Conservation (phyloP, 2,797 vertebrate genomes). For the Epinephelus awoara region DNA sequence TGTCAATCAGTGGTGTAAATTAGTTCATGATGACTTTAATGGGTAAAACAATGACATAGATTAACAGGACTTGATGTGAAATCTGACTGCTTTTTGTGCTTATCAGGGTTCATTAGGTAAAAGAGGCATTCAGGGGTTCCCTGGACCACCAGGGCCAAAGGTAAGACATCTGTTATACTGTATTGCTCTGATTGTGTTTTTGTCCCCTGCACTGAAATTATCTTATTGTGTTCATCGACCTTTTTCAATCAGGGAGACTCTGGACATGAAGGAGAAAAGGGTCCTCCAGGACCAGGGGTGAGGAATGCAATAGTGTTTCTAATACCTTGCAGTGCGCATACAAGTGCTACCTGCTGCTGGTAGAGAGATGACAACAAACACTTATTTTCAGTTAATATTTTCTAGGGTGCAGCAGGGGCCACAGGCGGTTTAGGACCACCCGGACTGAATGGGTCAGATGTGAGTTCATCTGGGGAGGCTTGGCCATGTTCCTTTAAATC, state of each 20-base stretch:
- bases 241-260: constrained; percentile 79
- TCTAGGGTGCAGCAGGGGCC: constrained; percentile 84
- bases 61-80: background rate
- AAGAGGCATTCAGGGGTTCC: constrained; percentile 82
- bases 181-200: background rate
- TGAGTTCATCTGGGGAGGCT: constrained; percentile 61
- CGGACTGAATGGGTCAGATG: constrained; percentile 87
- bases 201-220: background rate
- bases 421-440: constrained; percentile 79
- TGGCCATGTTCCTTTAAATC: background rate
- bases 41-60: background rate
- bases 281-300: constrained; percentile 81
- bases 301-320: constrained; percentile 52
- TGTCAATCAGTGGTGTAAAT: background rate
- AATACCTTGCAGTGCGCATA: background rate
- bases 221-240: background rate
- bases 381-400: background rate
- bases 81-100: background rate
- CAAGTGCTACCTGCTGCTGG: background rate
- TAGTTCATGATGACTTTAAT: background rate
- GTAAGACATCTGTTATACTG: constrained; percentile 69
- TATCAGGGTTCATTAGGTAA: constrained; percentile 82
- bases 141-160: constrained; percentile 80
- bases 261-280: constrained; percentile 79
- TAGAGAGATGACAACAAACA: background rate